Conservation (phyloP, 2,113 vertebrate species). For the Leucosticte australis region DNA sequence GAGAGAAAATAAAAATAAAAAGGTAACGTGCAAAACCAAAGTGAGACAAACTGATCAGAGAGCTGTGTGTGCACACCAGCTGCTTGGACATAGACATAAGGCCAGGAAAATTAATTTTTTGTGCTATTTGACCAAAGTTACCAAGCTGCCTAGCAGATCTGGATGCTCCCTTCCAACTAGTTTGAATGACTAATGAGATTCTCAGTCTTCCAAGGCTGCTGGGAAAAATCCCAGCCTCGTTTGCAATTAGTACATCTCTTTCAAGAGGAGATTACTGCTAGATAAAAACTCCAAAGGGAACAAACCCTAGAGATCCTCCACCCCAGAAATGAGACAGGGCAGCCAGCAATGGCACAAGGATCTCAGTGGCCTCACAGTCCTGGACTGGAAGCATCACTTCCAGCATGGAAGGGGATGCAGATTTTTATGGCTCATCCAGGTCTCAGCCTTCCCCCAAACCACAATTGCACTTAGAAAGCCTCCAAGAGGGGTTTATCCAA, state of each 20-base stretch:
- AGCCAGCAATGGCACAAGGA: not conserved
- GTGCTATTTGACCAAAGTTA: not conserved
- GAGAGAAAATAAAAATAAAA: not conserved
- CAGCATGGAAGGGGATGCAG: not conserved
- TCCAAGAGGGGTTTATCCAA: not conserved
- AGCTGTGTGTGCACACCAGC: not conserved
- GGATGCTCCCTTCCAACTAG: not conserved
- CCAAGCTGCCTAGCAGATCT: not conserved
- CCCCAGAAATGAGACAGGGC: not conserved
- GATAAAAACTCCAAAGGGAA: not conserved
- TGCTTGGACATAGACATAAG: not conserved
- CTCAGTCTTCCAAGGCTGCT: not conserved
- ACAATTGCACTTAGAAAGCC: conserved; percentile 47
- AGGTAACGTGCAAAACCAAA: not conserved
- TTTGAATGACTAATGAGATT: not conserved
- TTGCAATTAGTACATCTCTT: not conserved
- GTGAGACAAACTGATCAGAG: not conserved
- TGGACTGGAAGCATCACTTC: not conserved
- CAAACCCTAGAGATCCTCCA: not conserved
- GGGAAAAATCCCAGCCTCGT: not conserved
- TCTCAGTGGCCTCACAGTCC: not conserved
- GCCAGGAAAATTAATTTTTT: not conserved
- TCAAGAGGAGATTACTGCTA: not conserved
- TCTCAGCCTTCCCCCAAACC: not conserved
- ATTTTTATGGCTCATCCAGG: not conserved